Percentiles rank a stretch among this genome's conserved stretches.
phyloP scores from a whole-genome alignment of 2,113 vertebrate genomes.

The Lepisosteus osseus region DNA sequence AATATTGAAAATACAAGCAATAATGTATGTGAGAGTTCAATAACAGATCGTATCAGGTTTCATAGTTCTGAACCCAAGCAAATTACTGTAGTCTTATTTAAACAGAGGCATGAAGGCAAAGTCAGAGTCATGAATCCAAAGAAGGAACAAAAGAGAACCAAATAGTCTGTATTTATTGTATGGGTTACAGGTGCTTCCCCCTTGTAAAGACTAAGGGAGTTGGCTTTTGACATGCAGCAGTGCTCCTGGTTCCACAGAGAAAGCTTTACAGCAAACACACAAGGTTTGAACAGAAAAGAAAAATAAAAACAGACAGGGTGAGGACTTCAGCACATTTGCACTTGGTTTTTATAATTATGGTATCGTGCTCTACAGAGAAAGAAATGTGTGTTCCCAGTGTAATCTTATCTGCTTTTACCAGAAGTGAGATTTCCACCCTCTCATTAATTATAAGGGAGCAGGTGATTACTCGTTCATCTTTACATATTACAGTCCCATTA shows the following conservation, averaged over 20 bases:
- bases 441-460: constrained; percentile 44
- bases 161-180: background rate
- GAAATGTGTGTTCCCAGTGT: constrained; percentile 38
- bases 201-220: background rate
- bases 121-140: background rate
- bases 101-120: background rate
- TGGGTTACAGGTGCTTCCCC: background rate
- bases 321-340: constrained; percentile 22
- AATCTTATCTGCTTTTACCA: constrained; percentile 41
- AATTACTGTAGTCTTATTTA: too few species aligned
- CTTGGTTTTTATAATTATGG: constrained; percentile 29
- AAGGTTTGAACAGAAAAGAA: background rate
- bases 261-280: background rate
- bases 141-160: background rate
- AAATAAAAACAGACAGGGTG: background rate
- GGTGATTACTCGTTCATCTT: constrained; percentile 48
- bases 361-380: constrained; percentile 34
- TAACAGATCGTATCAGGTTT: too few species aligned
- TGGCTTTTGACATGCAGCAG: background rate
- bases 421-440: constrained; percentile 26
- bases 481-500: constrained; percentile 39
- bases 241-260: background rate
- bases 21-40: too few species aligned
- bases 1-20: too few species aligned
- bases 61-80: too few species aligned